Conservation (phyloP, 2,113 vertebrate genomes). For the Okapia johnstoni region DNA sequence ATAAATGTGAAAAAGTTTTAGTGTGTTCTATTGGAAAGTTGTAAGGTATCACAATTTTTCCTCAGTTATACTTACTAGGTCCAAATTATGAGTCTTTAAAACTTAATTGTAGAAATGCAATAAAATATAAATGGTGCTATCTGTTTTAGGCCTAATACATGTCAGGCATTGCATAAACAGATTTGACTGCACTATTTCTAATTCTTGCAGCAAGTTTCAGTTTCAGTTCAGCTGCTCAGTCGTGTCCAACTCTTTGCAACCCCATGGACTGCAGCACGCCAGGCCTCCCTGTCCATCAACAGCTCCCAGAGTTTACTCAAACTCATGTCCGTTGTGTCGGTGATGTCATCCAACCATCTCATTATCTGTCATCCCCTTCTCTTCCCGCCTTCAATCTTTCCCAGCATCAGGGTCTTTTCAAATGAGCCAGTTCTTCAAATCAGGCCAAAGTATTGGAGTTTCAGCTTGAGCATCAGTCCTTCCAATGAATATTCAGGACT, state of each 20-base stretch:
- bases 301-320: not conserved
- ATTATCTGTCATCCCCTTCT: not conserved
- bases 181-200: not conserved
- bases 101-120: not conserved
- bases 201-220: not conserved
- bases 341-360: not conserved
- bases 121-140: not conserved
- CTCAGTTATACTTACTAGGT: not conserved
- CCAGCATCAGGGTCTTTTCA: not conserved
- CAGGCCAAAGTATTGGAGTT: not conserved
- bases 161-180: not conserved
- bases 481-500: not conserved
- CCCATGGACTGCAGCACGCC: not conserved
- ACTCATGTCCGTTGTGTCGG: fast-evolving
- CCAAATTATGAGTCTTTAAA: not conserved
- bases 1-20: not conserved
- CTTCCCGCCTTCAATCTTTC: not conserved
- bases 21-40: not conserved
- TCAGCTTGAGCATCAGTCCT: not conserved
- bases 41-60: not conserved
- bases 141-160: constrained; percentile 26
- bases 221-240: not conserved
- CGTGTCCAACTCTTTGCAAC: fast-evolving
- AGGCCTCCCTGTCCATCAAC: not conserved
- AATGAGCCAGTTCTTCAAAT: not conserved